Evolutionary conservation across 2,888 invertebrate species (phyloP).

Genomic region (Acrocyrtus sp.): DNA sequence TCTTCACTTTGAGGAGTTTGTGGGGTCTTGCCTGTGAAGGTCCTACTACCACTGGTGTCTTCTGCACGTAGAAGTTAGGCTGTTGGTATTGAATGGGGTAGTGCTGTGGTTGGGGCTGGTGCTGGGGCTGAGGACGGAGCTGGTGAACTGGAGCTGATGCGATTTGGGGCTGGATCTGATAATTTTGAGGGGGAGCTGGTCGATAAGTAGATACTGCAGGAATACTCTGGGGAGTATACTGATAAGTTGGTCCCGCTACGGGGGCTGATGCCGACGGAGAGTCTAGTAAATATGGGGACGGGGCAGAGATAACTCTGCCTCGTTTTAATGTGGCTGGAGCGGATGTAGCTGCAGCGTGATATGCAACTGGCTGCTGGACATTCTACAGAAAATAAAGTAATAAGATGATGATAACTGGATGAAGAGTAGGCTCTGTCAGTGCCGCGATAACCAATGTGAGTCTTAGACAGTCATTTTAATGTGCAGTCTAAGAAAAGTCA

Average conservation of each 20-base stretch:
- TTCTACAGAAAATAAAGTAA: slow-evolving; percentile 5
- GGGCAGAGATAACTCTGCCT: slow-evolving; percentile 46
- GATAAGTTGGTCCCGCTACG: slow-evolving; percentile 3
- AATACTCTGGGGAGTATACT: slow-evolving; percentile 33
- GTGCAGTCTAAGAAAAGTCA: no score
- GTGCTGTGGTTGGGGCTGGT: no score
- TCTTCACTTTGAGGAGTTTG: slow-evolving; percentile 4
- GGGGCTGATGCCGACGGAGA: background rate
- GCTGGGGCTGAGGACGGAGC: slow-evolving; percentile 7
- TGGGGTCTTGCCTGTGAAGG: slow-evolving; percentile 23
- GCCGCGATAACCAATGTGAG: no score
- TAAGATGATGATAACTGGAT: no score
- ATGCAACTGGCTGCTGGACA: background rate
- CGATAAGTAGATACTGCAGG: slow-evolving; percentile 38
- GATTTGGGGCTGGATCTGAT: background rate
- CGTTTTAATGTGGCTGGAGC: slow-evolving; percentile 44
- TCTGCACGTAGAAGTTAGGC: slow-evolving; percentile 53
- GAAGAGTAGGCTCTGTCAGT: no score
- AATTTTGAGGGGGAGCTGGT: slow-evolving; percentile 6
- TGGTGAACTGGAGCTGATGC: slow-evolving; percentile 1
- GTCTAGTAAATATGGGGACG: slow-evolving; percentile 15
- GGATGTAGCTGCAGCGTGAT: slow-evolving; percentile 6
- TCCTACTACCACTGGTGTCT: slow-evolving; percentile 17
- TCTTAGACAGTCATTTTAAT: no score
- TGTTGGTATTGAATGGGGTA: no score